Percentiles rank a stretch among this genome's conserved stretches.
phyloP scores from a whole-genome alignment of 2,888 invertebrate genomes.

The Temnothorax unifasciatus region DNA sequence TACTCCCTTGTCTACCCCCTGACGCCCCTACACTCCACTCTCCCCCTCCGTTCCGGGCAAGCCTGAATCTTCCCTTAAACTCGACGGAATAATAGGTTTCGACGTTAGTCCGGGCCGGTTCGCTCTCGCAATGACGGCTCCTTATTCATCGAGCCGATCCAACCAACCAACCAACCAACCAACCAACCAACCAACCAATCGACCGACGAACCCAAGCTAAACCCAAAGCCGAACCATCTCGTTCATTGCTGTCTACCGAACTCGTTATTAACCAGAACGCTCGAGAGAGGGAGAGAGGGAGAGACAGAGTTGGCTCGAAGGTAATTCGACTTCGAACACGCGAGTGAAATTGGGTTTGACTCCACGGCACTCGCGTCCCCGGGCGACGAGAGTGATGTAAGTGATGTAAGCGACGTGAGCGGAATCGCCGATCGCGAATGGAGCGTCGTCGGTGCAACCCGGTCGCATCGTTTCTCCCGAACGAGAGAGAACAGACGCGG shows the following conservation, averaged over 20 bases:
- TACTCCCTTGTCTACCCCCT: background rate
- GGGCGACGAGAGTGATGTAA: conserved; percentile 59
- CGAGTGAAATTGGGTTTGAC: conserved; percentile 75
- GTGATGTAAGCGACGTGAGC: conserved; percentile 68
- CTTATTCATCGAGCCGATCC: conserved; percentile 67
- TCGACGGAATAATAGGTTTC: conserved; percentile 68
- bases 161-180: conserved; percentile 25
- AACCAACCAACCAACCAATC: conserved; percentile 9
- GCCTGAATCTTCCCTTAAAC: conserved; percentile 59
- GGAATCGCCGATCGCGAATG: conserved; percentile 48
- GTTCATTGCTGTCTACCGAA: conserved; percentile 61
- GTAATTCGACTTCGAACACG: conserved; percentile 75
- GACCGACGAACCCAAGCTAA: background rate
- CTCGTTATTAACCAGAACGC: conserved; percentile 73
- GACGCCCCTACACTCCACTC: background rate
- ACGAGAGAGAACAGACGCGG: background rate
- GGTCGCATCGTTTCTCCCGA: background rate
- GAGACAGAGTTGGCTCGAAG: conserved; percentile 59
- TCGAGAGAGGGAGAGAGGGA: conserved; percentile 35
- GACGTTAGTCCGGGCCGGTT: conserved; percentile 42
- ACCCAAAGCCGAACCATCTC: conserved; percentile 15
- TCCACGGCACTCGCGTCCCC: conserved; percentile 41
- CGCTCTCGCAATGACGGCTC: conserved; percentile 41
- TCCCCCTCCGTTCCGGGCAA: background rate
- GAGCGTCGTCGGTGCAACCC: background rate